Evolutionary conservation across 2,797 vertebrate genomes (phyloP), one percentile per base, ranked within the genome.

Genomic region (Denticeps clupeoides): DNA sequence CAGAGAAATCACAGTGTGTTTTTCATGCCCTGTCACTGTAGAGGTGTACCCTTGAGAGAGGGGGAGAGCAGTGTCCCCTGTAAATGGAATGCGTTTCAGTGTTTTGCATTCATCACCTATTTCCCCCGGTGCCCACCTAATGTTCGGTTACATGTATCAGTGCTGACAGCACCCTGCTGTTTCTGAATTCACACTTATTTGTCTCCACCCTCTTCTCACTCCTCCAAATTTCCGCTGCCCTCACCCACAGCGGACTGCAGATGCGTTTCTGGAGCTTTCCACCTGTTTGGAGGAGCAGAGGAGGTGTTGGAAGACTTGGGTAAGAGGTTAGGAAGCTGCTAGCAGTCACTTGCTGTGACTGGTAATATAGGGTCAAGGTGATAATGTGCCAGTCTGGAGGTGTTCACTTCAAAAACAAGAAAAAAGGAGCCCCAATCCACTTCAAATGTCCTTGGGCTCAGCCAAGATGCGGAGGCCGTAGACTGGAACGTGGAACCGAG

Each of bases 161-260:
- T 68, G 59, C 43, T 77, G 78, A 79, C 74, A 81, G 59, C 64
- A 67, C 69, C 77, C 71, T 65, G 67, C 73, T 80, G 75, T 62
- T 73, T 73, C 59, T 63, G 60, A 21, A 16, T 19, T 38, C 35
- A 18, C 35, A 38, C 35, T 38, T 38, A 38, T 71, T 73, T 71
- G 72, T 66, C 65, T 68, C 64, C 61, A 71, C 58, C 66, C 65
- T 60, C 62, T 69, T 61, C 59, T 65, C 57, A 58, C 51, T 52
- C 64, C 56, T 62, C 51, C 56, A 42, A 47, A 76, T 49, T 63
- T 58, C 53, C 62, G 63, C 62, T 59, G 66, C 64, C 48, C 31
- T 16, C 57, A 47, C 23, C 51, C 45, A 57, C 67, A 38, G 35
- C n/a, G n/a, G n/a, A n/a, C n/a, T n/a, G n/a, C n/a, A n/a, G n/a